Evolutionary conservation across 2,113 vertebrate species (phyloP).

Genomic region (Erythrolamprus reginae): DNA sequence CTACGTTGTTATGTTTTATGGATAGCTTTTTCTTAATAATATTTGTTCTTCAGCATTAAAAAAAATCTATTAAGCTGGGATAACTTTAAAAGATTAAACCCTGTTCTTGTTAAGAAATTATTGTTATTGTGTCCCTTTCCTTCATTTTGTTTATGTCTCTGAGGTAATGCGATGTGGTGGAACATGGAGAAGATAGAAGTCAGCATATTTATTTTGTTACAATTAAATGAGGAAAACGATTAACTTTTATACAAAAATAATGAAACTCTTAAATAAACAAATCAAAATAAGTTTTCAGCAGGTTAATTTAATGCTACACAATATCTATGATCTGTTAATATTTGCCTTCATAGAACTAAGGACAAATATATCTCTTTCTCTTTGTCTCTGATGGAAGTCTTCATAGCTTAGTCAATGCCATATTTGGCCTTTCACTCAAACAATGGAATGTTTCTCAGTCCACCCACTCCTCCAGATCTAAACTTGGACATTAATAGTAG

Average conservation of each 20-base stretch:
- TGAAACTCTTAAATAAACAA: not conserved
- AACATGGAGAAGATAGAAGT: not conserved
- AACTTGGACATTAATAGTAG: not conserved
- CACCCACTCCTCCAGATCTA: not conserved
- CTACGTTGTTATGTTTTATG: not conserved
- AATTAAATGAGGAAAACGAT: not conserved
- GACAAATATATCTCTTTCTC: not conserved
- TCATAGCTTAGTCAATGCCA: not conserved
- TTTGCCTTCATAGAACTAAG: not conserved
- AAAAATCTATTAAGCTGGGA: not conserved
- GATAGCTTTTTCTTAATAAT: not conserved
- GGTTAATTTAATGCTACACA: not conserved
- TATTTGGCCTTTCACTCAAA: not conserved
- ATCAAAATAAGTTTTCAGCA: not conserved
- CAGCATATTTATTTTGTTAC: not conserved
- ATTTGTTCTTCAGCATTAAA: not conserved
- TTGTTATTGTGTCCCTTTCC: not conserved
- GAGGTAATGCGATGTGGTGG: not conserved
- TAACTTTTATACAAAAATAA: not conserved
- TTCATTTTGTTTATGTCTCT: not conserved
- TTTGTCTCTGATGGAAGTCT: not conserved
- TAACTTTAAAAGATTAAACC: not conserved
- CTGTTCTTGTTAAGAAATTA: not conserved
- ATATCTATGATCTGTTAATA: not conserved
- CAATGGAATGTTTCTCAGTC: not conserved